Percentiles rank a stretch among this genome's conserved stretches.
Evolutionary conservation across 30 jellyfish, hydroid and myxozoan genomes (phyloP).

Genomic region (Pseudorhiza aurosa): DNA sequence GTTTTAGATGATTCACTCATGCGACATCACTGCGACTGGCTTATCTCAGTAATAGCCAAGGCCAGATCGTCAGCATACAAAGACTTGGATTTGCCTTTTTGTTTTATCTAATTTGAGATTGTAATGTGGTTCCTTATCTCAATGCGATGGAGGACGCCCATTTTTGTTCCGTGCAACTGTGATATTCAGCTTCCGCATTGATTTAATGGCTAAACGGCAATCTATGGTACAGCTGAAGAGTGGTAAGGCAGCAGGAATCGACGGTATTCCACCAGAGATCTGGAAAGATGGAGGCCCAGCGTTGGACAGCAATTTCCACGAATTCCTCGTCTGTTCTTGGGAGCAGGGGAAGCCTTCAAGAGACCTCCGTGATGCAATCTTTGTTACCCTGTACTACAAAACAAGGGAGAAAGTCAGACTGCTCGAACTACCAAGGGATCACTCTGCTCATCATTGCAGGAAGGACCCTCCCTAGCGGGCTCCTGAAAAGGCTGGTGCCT

Average conservation of each 20-base stretch:
- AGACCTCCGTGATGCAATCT: conserved; percentile 7
- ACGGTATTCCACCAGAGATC: conserved; percentile 7
- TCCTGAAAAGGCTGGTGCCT: conserved; percentile 11
- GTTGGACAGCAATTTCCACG: background rate
- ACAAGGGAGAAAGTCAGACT: background rate
- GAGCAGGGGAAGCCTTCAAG: conserved; percentile 7
- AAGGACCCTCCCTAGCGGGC: conserved; percentile 26
- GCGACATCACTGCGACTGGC: too few species aligned
- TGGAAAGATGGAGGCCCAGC: background rate
- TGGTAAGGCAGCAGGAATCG: conserved; percentile 10
- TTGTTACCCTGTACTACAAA: background rate
- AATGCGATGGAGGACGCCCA: too few species aligned
- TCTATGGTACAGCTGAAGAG: background rate
- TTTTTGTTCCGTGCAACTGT: too few species aligned
- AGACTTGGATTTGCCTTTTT: too few species aligned
- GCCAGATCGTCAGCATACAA: too few species aligned
- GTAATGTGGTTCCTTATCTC: too few species aligned
- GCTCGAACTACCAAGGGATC: conserved; percentile 18
- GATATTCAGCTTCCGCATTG: too few species aligned
- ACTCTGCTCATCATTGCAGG: conserved; percentile 26
- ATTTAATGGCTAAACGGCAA: too few species aligned
- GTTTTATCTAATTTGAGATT: too few species aligned
- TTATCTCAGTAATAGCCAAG: too few species aligned
- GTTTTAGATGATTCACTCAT: too few species aligned
- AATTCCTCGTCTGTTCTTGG: conserved; percentile 19